These are phyloP conservation scores for Pheosia tremula DNA, from an alignment of 2,888 invertebrate genomes.

Conservation along the genomic window DNA sequence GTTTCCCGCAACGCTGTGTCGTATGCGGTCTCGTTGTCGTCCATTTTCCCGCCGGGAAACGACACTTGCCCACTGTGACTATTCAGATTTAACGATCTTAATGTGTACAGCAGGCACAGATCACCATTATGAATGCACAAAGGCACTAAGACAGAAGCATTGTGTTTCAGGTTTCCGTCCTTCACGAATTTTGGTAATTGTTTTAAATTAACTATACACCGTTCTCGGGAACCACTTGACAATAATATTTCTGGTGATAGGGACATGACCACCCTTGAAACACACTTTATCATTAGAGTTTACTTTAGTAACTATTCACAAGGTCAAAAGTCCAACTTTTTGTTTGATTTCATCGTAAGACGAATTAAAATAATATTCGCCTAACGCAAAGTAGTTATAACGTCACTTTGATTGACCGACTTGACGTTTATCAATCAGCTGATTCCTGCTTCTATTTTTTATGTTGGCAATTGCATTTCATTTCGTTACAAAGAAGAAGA, in stretches of 20 bases:
- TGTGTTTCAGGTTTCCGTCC: conserved; percentile 55
- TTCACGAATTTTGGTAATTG: conserved; percentile 80
- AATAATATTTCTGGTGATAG: conserved; percentile 73
- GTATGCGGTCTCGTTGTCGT: conserved; percentile 85
- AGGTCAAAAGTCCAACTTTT: conserved; percentile 22
- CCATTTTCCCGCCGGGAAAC: conserved; percentile 93
- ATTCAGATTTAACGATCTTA: conserved; percentile 89
- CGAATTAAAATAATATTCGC: too few species aligned
- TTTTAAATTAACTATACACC: conserved; percentile 84
- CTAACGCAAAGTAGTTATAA: too few species aligned
- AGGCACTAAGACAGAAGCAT: conserved; percentile 93
- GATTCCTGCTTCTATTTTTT: not conserved
- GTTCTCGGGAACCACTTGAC: conserved; percentile 79
- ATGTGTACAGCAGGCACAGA: conserved; percentile 92
- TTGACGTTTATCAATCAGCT: not conserved
- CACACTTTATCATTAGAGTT: conserved; percentile 17
- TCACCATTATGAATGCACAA: conserved; percentile 88
- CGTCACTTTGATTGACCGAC: not conserved
- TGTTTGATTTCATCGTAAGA: not conserved
- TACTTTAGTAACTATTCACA: conserved; percentile 8
- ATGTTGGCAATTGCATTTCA: too few species aligned
- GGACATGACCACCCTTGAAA: conserved; percentile 48
- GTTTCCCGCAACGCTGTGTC: conserved; percentile 94
- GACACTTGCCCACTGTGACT: conserved; percentile 93
- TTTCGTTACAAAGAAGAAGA: too few species aligned